Base-by-base conservation (phyloP, 2,888 invertebrate genomes). In the Meandrusa payeni region DNA sequence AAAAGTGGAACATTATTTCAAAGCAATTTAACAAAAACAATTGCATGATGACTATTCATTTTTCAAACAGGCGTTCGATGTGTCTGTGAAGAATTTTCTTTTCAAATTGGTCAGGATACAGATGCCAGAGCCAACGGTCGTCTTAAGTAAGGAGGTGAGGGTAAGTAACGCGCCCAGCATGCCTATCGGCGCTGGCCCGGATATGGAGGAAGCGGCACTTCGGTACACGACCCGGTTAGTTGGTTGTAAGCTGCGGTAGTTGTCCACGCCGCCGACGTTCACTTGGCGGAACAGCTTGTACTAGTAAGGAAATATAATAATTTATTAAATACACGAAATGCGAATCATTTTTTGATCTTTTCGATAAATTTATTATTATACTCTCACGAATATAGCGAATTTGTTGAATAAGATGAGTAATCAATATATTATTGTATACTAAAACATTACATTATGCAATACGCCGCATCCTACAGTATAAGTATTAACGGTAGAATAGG, bases 181-280 rank as follows among this genome's bases (percentile, higher is more conserved):
- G 5, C 53, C 54, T 2, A 65, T 33, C 5, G 57, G 28, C 2
- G 66, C 60, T 0, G 83, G 76, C 0, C 60, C 22, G 0, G 67
- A 7, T 22, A 71, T 46, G 4, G 66, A 40, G 0, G 82, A 76
- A 0, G 76, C 67, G 1, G 60, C 42, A 3, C 82, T 79, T 0
- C 80, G 73, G 69, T 80, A 86, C 1, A 88, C 69, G 5, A 77
- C 54, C 2, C 87, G 71, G 51, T 77, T 71, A 3, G 62, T 51
- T 0, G 74, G 55, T 34, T 89, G 89, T 1, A 78, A 61, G 5
- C 80, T 77, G 6, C 90, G 69, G 64, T 82, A 87, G 71, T 89
- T 90, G 61, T 70, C 70, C 6, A 72, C 59, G 7, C 74, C 74
- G 1, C 78, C 82, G 0, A 86, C 61, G 48, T 83, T 63, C 0